phyloP scores from a whole-genome alignment of 2,888 invertebrate genomes.

The Sarcophaga rosellei region DNA sequence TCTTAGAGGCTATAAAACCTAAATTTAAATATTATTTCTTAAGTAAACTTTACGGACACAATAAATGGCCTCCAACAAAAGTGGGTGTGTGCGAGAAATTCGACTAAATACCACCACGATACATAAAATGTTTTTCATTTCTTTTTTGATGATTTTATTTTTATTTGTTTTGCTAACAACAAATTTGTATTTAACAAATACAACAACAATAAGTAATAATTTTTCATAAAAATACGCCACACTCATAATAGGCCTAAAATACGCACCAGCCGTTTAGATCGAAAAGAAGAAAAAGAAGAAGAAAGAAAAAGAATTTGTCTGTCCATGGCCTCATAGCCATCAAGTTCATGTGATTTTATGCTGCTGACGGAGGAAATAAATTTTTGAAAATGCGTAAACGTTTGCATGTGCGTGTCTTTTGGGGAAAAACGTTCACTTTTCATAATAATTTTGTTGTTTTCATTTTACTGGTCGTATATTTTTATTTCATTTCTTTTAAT shows the following conservation, averaged over 20 bases:
- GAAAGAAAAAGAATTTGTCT: too few relatives aligned
- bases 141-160: too few relatives aligned
- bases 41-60: neutral
- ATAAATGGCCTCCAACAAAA: neutral
- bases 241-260: too few relatives aligned
- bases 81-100: neutral
- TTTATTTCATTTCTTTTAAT: neutral
- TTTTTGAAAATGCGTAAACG: constrained; percentile 15
- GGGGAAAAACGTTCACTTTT: neutral
- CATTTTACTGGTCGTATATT: neutral
- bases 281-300: too few relatives aligned
- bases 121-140: too few relatives aligned
- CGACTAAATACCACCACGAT: neutral
- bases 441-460: neutral
- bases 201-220: neutral
- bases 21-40: too few relatives aligned
- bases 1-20: too few relatives aligned
- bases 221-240: too few relatives aligned
- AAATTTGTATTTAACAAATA: neutral
- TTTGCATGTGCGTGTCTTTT: neutral
- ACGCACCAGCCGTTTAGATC: too few relatives aligned
- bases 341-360: constrained; percentile 35
- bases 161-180: too few relatives aligned
- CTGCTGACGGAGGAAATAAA: constrained; percentile 1
- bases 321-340: constrained; percentile 9